Evolutionary conservation across 2,113 vertebrate genomes (phyloP), one percentile per base, ranked within the genome.

Genomic region (Psilopogon haemacephalus): DNA sequence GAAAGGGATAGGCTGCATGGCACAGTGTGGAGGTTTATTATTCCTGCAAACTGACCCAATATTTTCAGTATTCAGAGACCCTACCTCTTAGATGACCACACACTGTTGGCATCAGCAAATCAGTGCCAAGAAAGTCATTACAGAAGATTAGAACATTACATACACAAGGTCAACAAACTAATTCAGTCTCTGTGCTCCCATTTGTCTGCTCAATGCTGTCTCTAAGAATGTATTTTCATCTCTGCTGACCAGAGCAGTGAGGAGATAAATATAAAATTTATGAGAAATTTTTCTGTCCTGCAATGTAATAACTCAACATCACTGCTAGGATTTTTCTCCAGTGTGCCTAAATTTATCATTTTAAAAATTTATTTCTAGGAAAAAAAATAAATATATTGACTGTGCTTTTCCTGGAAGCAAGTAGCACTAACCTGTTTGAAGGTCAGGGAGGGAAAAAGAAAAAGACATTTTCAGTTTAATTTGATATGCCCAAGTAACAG

Each of bases 401-500:
- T 60, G 11, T 0, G 2, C 14, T 92, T 78, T 83, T 84, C 52
- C 56, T 89, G 92, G 55, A 62, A 94, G 38, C 37, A 78, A 69
- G n/a, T 35, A 62, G 64, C 32, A 46, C 27, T 9, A 60, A 23
- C 4, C 37, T 38, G 24, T 56, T 76, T 79, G 48, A 90, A 95
- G 63, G 85, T 74, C 40, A 79, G 67, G 58, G 42, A 12, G 48
- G 12, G 23, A 50, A 50, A 24, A 48, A 48, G 24, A 24, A 60
- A 60, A 54, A 78, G n/a, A 44, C 75, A 68, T 33, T 63, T 86
- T 63, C 81, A 16, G 40, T 73, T 94, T 95, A 89, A 91, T 93
- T 94, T 88, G 73, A 68, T 46, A 74, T 54, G 64, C 54, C 26
- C 54, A 80, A 75, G 50, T 58, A 89, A 81, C 19, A 62, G 59